Evolutionary conservation across 2,797 vertebrate species (phyloP).

Genomic region (Vultur gryphus): DNA sequence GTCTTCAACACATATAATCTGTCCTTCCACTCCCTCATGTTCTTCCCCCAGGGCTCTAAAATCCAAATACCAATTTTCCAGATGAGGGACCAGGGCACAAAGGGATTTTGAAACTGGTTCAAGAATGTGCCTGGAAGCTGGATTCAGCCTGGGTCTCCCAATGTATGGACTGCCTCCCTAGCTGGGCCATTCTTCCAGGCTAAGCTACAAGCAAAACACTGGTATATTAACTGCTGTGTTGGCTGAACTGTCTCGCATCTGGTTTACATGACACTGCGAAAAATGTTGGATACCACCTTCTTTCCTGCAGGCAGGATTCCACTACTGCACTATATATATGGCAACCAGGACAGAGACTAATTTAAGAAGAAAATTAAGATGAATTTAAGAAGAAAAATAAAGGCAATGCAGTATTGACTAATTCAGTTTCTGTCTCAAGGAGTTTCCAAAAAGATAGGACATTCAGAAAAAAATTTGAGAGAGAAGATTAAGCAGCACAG

Average conservation of each 20-base stretch:
- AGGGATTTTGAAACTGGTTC: not conserved
- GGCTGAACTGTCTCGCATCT: not conserved
- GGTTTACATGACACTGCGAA: not conserved
- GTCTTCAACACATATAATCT: not conserved
- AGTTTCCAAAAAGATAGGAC: not conserved
- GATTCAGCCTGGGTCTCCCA: not conserved
- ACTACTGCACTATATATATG: not conserved
- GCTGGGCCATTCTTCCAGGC: not conserved
- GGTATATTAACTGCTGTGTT: conserved; percentile 1
- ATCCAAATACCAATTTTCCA: conserved; percentile 13
- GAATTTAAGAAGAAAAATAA: not conserved
- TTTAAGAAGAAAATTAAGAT: not conserved
- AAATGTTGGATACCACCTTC: not conserved
- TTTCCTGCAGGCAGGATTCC: not conserved
- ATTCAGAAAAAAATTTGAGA: not conserved
- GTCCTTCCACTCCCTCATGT: not conserved
- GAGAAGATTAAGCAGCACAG: not conserved
- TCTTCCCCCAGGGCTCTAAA: not conserved
- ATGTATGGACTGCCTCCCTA: not conserved
- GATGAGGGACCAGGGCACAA: not conserved
- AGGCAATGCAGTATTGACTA: not conserved
- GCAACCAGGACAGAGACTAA: not conserved
- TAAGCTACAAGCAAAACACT: conserved; percentile 19
- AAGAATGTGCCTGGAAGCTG: conserved; percentile 25
- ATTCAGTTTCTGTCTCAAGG: not conserved